These are phyloP conservation scores for Pholis gunnellus DNA, from an alignment of 2,113 vertebrate genomes.

Conservation along the genomic window DNA sequence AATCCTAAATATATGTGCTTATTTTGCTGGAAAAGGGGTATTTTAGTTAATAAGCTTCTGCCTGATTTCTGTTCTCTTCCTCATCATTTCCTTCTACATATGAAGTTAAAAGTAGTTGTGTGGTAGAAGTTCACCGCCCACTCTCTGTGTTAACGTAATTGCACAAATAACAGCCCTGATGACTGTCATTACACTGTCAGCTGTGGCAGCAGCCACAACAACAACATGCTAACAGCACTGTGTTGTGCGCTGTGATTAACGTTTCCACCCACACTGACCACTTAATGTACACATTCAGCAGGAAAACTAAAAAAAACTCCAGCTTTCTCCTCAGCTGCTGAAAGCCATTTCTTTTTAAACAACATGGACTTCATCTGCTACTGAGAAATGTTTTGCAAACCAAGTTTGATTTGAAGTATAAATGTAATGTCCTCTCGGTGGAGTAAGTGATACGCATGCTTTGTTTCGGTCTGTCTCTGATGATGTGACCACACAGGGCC, in stretches of 20 bases:
- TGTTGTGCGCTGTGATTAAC: neutral
- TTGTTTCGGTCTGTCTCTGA: neutral
- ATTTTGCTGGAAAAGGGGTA: neutral
- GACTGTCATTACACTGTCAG: constrained; percentile 13
- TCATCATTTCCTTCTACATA: neutral
- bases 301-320: neutral
- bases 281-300: constrained; percentile 1
- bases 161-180: constrained; percentile 30
- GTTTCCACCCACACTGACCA: constrained; percentile 36
- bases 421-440: neutral
- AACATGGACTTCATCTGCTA: neutral
- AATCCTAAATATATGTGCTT: neutral
- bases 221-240: neutral
- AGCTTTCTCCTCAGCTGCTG: neutral
- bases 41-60: neutral
- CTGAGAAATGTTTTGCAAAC: neutral
- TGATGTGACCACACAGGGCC: constrained; percentile 14
- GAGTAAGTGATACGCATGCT: neutral
- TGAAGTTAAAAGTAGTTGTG: neutral
- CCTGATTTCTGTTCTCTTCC: too few relatives aligned
- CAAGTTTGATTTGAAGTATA: neutral
- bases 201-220: constrained; percentile 31
- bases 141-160: constrained; percentile 26
- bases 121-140: constrained; percentile 3
- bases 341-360: neutral